phyloP scores from a whole-genome alignment of 2,797 vertebrate genomes.

The Allochrocebus solatus region DNA sequence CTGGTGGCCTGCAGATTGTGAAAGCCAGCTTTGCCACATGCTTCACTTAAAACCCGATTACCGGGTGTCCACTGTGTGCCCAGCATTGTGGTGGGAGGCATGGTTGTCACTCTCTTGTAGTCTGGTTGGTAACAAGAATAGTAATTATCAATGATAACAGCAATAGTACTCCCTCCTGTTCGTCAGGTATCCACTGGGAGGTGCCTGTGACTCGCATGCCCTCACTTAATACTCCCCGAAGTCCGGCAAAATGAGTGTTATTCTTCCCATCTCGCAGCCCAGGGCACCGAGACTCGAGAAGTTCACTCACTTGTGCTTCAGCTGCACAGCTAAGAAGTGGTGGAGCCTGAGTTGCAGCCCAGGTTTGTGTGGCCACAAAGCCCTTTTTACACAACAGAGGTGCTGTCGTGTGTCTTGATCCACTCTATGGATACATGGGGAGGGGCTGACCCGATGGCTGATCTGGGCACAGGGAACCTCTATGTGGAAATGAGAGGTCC shows the following conservation, averaged over 20 bases:
- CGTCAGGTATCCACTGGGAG: background rate
- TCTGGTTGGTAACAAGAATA: background rate
- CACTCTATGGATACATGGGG: background rate
- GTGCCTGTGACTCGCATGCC: accelerated
- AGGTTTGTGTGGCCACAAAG: background rate
- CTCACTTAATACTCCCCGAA: background rate
- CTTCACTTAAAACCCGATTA: background rate
- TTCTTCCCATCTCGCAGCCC: background rate
- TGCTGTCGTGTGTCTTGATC: background rate
- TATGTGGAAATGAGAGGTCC: background rate
- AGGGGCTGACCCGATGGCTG: background rate
- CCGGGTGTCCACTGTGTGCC: background rate
- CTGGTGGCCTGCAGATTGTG: background rate
- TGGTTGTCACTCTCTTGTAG: accelerated
- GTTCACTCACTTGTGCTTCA: background rate
- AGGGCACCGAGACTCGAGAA: background rate
- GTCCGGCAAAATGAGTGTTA: background rate
- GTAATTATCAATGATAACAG: background rate
- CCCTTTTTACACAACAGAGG: background rate
- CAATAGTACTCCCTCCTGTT: background rate
- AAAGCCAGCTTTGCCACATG: background rate
- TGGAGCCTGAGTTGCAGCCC: background rate
- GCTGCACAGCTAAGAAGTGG: background rate
- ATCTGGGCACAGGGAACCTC: background rate
- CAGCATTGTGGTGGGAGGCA: accelerated